phyloP scores from a whole-genome alignment of 2,888 invertebrate genomes.

The Fragum fragum region DNA sequence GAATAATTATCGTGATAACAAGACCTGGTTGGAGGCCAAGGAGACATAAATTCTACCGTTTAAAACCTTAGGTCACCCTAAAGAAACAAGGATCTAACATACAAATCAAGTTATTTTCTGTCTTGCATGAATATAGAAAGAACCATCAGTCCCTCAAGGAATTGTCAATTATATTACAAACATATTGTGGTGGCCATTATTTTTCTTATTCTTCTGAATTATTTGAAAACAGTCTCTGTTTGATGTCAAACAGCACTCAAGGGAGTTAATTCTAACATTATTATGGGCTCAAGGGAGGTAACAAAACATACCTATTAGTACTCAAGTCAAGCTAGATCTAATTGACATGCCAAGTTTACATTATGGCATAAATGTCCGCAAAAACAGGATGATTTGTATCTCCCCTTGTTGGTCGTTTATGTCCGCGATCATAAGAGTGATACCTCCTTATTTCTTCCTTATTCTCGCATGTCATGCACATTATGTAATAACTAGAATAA shows the following conservation, averaged over 20 bases:
- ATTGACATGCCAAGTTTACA: slow-evolving; percentile 65
- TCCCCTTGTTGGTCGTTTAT: slow-evolving; percentile 31
- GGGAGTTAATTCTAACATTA: slow-evolving; percentile 57
- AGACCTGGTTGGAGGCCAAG: slow-evolving; percentile 45
- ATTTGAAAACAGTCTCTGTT: slow-evolving; percentile 62
- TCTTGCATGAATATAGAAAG: slow-evolving; percentile 67
- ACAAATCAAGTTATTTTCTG: slow-evolving; percentile 61
- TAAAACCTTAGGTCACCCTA: slow-evolving; percentile 37
- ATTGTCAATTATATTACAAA: slow-evolving; percentile 61
- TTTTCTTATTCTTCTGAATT: slow-evolving; percentile 62
- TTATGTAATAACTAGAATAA: not conserved
- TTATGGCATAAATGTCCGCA: slow-evolving; percentile 51
- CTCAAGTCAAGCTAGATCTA: slow-evolving; percentile 50
- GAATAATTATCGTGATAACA: slow-evolving; percentile 63
- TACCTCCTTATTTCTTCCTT: not conserved
- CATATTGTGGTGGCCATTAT: slow-evolving; percentile 66
- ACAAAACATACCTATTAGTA: slow-evolving; percentile 56
- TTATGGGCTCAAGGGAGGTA: slow-evolving; percentile 50
- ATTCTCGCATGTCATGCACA: not conserved
- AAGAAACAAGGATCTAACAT: slow-evolving; percentile 44
- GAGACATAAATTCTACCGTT: slow-evolving; percentile 55
- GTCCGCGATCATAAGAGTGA: slow-evolving; percentile 20
- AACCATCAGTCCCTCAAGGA: slow-evolving; percentile 48
- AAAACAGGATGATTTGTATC: slow-evolving; percentile 60
- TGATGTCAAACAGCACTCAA: slow-evolving; percentile 59